Conservation (phyloP, 1,140 invertebrate species). For the Calycopis cecrops region DNA sequence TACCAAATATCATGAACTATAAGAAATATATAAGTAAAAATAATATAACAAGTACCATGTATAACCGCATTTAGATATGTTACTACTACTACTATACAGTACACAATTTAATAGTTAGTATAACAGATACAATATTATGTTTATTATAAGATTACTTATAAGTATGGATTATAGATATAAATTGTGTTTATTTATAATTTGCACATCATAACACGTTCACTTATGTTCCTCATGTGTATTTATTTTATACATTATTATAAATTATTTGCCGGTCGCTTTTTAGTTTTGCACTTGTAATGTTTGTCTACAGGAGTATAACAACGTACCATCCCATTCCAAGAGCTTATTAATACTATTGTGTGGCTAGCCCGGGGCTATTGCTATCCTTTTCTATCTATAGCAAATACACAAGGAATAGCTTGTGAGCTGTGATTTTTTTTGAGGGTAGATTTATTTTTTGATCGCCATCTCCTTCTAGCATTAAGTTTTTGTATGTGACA, state of each 20-base stretch:
- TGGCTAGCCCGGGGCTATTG: not conserved
- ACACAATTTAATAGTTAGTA: not conserved
- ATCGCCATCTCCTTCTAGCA: too few relatives aligned
- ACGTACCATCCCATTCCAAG: constrained; percentile 24
- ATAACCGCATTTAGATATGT: too few relatives aligned
- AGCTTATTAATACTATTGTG: constrained; percentile 10
- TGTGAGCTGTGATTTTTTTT: too few relatives aligned
- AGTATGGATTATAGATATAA: constrained; percentile 35
- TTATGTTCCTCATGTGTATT: constrained; percentile 26
- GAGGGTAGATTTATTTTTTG: too few relatives aligned
- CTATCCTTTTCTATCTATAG: not conserved
- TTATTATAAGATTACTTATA: constrained; percentile 21
- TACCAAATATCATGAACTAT: too few relatives aligned
- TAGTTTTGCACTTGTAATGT: constrained; percentile 37
- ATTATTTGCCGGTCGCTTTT: constrained; percentile 51
- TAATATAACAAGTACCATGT: too few relatives aligned
- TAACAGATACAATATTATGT: constrained; percentile 1
- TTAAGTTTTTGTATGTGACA: too few relatives aligned
- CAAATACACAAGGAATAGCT: too few relatives aligned
- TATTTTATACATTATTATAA: constrained; percentile 35
- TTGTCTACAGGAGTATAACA: not conserved
- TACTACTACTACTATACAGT: too few relatives aligned
- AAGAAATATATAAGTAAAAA: too few relatives aligned
- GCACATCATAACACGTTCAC: constrained; percentile 48
- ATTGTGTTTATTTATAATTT: constrained; percentile 54